Conservation (phyloP, 2,888 invertebrate genomes). For the Ormyrus pomaceus region DNA sequence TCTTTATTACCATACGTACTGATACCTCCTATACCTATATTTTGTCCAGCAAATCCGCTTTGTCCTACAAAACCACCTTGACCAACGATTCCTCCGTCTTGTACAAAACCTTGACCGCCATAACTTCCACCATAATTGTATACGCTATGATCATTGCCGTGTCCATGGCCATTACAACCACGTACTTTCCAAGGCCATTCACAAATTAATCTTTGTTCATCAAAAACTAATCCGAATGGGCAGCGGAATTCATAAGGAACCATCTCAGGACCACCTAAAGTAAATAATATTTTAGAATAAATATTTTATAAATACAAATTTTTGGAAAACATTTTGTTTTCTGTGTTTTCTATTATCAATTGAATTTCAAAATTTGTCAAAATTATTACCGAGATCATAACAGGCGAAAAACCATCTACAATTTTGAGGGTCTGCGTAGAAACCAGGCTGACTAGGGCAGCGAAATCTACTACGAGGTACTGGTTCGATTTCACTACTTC, state of each 20-base stretch:
- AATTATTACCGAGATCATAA: conserved; percentile 81
- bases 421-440: conserved; percentile 88
- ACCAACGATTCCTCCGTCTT: conserved; percentile 36
- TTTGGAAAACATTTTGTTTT: not conserved
- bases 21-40: not conserved
- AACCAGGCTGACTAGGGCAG: conserved; percentile 84
- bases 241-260: conserved; percentile 89
- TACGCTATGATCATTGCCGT: conserved; percentile 77
- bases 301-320: conserved; percentile 4
- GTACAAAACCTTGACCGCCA: conserved; percentile 41
- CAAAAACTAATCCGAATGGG: conserved; percentile 87
- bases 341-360: not conserved
- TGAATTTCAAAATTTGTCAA: not conserved
- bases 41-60: conserved; percentile 54
- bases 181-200: conserved; percentile 90
- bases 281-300: conserved; percentile 1
- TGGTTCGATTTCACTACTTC: conserved; percentile 87
- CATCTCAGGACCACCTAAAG: conserved; percentile 70
- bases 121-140: conserved; percentile 58
- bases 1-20: conserved; percentile 40
- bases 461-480: conserved; percentile 82
- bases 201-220: conserved; percentile 82
- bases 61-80: conserved; percentile 44
- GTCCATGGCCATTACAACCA: conserved; percentile 78
- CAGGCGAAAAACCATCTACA: conserved; percentile 92